Conservation (phyloP, 2,888 invertebrate genomes). For the Lepas anatifera region DNA sequence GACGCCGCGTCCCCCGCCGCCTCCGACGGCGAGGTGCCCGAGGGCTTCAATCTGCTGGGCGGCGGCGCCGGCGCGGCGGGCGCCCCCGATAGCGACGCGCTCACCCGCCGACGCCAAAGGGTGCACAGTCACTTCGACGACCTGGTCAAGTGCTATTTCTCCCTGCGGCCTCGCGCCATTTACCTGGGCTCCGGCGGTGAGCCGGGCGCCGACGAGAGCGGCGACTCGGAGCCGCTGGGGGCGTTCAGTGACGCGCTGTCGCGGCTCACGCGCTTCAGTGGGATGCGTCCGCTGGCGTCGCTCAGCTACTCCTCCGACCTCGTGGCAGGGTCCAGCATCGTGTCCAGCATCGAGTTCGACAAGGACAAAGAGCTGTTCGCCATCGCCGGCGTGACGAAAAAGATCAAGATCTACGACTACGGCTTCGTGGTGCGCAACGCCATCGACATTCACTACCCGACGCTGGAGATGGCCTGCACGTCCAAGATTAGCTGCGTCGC, state of each 20-base stretch:
- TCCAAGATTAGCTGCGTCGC: constrained; percentile 90
- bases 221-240: constrained; percentile 45
- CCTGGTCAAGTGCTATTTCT: constrained; percentile 74
- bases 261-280: constrained; percentile 68
- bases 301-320: constrained; percentile 82
- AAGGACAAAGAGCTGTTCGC: constrained; percentile 92
- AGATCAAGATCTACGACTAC: constrained; percentile 88
- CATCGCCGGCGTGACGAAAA: constrained; percentile 87
- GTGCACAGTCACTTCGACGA: constrained; percentile 78
- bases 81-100: neutral
- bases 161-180: constrained; percentile 57
- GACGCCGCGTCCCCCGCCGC: neutral
- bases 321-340: constrained; percentile 58
- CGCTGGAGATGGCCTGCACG: constrained; percentile 76
- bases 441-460: constrained; percentile 84
- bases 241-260: constrained; percentile 72
- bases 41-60: constrained; percentile 21
- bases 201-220: constrained; percentile 27
- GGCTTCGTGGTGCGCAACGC: constrained; percentile 68
- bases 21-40: constrained; percentile 11
- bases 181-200: constrained; percentile 44
- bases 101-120: neutral
- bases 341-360: constrained; percentile 89
- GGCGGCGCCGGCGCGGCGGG: neutral
- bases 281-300: constrained; percentile 67